A percentile compares a stretch with the other conserved stretches of the same genome.
Conservation (phyloP, 1,140 invertebrate species). For the Apis cerana region DNA sequence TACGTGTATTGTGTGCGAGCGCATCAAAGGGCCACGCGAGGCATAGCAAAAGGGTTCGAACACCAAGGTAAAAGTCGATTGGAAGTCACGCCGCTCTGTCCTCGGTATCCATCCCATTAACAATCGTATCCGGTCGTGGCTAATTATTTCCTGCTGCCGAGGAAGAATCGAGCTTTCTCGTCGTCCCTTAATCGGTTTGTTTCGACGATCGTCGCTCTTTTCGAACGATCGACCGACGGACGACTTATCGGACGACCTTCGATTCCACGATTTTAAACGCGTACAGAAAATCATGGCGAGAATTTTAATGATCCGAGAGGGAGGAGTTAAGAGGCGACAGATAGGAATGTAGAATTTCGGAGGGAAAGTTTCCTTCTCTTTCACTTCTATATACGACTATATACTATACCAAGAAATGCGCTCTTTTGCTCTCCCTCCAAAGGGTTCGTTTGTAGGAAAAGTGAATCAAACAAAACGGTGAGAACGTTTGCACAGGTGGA, state of each 20-base stretch:
- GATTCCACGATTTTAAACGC: not conserved
- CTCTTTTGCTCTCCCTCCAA: no score
- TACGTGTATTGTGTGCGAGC: slow-evolving; percentile 59
- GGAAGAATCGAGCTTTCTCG: slow-evolving; percentile 20
- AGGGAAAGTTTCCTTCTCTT: no score
- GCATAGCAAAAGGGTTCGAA: slow-evolving; percentile 56
- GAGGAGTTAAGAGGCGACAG: not conserved
- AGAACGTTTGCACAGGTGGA: not conserved
- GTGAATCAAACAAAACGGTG: not conserved
- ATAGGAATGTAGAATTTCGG: not conserved
- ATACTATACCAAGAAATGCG: not conserved
- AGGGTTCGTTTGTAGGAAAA: not conserved
- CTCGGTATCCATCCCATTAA: slow-evolving; percentile 44
- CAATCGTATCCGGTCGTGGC: slow-evolving; percentile 68
- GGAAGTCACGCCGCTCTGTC: slow-evolving; percentile 28
- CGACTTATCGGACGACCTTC: not conserved
- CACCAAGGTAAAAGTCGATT: slow-evolving; percentile 20
- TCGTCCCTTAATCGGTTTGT: no score
- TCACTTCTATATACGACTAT: not conserved
- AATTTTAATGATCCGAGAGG: not conserved
- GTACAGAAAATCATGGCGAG: not conserved
- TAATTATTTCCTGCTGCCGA: slow-evolving; percentile 71
- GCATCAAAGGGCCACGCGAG: slow-evolving; percentile 40
- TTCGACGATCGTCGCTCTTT: not conserved
- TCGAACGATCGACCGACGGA: not conserved